Evolutionary conservation across 1,140 invertebrate genomes (phyloP).

Genomic region (Psix sp.): DNA sequence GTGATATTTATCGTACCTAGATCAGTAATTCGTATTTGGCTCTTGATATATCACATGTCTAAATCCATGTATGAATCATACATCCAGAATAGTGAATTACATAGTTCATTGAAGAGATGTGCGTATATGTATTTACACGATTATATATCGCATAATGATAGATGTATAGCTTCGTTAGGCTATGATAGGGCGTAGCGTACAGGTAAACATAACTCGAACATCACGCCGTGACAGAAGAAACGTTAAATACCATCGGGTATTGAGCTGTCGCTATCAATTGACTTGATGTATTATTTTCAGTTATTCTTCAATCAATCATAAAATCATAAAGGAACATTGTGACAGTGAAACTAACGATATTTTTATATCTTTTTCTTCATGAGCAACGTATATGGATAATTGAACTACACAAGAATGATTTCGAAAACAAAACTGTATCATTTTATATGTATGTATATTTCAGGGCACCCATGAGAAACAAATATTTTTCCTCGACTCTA

Average conservation of each 20-base stretch:
- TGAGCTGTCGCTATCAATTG: constrained; percentile 63
- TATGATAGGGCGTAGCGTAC: constrained; percentile 34
- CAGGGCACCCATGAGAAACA: too few species aligned
- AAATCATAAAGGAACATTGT: constrained; percentile 44
- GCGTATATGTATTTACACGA: constrained; percentile 39
- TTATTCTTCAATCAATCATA: constrained; percentile 54
- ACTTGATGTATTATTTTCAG: constrained; percentile 66
- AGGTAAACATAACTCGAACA: constrained; percentile 44
- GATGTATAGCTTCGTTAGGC: constrained; percentile 46
- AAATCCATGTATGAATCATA: constrained; percentile 43
- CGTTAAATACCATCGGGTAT: constrained; percentile 54
- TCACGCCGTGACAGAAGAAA: constrained; percentile 35
- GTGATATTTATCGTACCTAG: constrained; percentile 32
- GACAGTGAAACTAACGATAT: too few species aligned
- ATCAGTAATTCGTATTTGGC: constrained; percentile 22
- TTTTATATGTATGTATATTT: too few species aligned
- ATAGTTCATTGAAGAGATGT: constrained; percentile 40
- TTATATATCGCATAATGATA: constrained; percentile 53
- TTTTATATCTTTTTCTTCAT: too few species aligned
- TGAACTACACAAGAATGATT: too few species aligned
- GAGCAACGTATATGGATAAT: too few species aligned
- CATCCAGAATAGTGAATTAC: constrained; percentile 35
- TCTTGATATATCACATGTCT: constrained; percentile 40
- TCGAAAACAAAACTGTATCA: too few species aligned
- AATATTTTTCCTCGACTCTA: too few species aligned